Evolutionary conservation across 2,888 invertebrate species (phyloP), one percentile per base, ranked within the genome.

Genomic region (Meteorus cinctellus): DNA sequence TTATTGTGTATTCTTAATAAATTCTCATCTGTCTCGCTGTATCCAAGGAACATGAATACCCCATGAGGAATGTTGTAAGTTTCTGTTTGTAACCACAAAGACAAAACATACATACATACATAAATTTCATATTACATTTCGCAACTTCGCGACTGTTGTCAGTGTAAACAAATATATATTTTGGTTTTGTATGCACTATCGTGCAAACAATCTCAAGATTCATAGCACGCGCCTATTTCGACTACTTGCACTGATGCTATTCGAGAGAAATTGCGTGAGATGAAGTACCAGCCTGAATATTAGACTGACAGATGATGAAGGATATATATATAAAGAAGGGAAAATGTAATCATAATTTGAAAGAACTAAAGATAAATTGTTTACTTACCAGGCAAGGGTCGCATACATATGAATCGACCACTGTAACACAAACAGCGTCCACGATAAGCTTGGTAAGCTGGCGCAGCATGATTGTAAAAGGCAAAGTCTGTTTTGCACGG

Each of bases 361-460:
- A 55, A 24, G 4, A 19, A 55, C n/a, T 24, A 8, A 19, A 55
- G 6, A 4, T 6, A 16, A 27, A 60, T 71, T 19, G 16, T 36
- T 78, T 66, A 83, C 87, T 92, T 91, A 92, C 93, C 93, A 79
- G 93, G 93, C 79, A 93, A 92, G 74, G 97, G 97, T 86, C 96
- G 93, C 95, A 96, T 96, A 91, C 97, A 97, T 90, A 97, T 96
- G 90, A 97, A 97, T 80, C 95, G 94, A 48, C 97, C 96, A 29
- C 96, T 96, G 91, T 97, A 97, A 90, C 97, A 97, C 84, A 96
- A 93, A 90, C 97, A 97, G 77, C 96, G 93, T 59, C 97, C 96
- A 59, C 96, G 92, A 89, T 95, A 96, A 10, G 97, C 97, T 90
- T 96, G 96, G 91, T 96, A 97, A 73, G 96, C 95, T 8, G 97